phyloP scores from a whole-genome alignment of 1,140 invertebrate species.

The Danaus plexippus region DNA sequence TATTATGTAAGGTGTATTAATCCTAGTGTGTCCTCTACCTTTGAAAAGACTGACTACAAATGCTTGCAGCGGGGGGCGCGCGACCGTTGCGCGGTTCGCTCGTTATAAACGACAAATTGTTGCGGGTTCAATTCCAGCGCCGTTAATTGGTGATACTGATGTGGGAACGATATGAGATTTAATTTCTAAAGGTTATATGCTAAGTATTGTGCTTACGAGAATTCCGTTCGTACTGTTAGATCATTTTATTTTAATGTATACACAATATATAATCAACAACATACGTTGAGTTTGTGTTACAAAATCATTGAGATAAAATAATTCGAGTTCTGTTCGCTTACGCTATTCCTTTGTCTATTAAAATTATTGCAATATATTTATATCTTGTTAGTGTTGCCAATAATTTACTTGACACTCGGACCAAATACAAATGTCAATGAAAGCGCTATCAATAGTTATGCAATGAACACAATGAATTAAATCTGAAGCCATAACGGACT shows the following conservation, averaged over 20 bases:
- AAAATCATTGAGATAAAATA: too few species aligned
- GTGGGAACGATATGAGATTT: constrained; percentile 4
- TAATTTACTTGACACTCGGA: too few species aligned
- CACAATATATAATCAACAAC: too few species aligned
- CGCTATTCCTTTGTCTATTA: too few species aligned
- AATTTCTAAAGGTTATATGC: too few species aligned
- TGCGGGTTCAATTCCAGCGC: constrained; percentile 13
- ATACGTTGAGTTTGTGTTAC: too few species aligned
- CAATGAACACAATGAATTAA: constrained; percentile 16
- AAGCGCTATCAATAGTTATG: too few species aligned
- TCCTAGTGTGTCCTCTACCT: constrained; percentile 3
- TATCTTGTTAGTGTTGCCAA: too few species aligned
- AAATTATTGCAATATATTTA: too few species aligned
- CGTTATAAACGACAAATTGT: constrained; percentile 56
- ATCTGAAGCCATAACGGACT: constrained; percentile 19
- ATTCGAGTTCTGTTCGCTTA: too few species aligned
- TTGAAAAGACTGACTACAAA: constrained; percentile 38
- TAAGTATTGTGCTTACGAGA: constrained; percentile 3
- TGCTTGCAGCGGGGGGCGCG: constrained; percentile 50
- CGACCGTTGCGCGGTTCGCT: constrained; percentile 53
- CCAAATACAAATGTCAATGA: too few species aligned
- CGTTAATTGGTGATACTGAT: constrained; percentile 20
- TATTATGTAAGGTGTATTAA: neutral
- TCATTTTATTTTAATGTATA: too few species aligned
- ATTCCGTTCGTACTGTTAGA: constrained; percentile 1